Evolutionary conservation across 2,797 vertebrate species (phyloP).

Genomic region (Spatula versicolor): DNA sequence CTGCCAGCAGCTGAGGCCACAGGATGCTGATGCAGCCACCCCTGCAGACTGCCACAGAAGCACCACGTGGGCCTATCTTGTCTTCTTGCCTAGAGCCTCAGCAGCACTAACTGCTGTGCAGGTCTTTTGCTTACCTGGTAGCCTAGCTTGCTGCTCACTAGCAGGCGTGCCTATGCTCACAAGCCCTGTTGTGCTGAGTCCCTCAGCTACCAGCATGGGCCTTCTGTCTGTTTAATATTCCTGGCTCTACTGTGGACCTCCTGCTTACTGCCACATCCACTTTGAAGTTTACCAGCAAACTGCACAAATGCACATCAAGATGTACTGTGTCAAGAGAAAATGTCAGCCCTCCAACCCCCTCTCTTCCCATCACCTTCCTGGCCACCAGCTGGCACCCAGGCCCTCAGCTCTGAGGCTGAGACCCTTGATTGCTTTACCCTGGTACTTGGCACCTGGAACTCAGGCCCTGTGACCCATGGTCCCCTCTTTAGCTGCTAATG

Average conservation of each 20-base stretch:
- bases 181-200: not conserved
- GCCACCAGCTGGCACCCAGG: not conserved
- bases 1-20: too few species aligned
- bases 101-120: not conserved
- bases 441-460: not conserved
- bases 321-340: not conserved
- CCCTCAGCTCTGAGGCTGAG: not conserved
- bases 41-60: not conserved
- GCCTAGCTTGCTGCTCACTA: not conserved
- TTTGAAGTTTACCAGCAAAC: not conserved
- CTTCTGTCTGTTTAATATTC: not conserved
- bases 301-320: not conserved
- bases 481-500: not conserved
- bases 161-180: rapidly evolving
- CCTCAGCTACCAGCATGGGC: not conserved
- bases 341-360: not conserved
- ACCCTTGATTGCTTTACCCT: not conserved
- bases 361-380: too few species aligned
- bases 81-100: not conserved
- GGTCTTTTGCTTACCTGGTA: not conserved
- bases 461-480: not conserved
- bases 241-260: not conserved
- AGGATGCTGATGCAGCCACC: not conserved
- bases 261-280: not conserved
- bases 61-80: not conserved